Conservation (phyloP, 2,888 invertebrate species). For the Globia sparganii region DNA sequence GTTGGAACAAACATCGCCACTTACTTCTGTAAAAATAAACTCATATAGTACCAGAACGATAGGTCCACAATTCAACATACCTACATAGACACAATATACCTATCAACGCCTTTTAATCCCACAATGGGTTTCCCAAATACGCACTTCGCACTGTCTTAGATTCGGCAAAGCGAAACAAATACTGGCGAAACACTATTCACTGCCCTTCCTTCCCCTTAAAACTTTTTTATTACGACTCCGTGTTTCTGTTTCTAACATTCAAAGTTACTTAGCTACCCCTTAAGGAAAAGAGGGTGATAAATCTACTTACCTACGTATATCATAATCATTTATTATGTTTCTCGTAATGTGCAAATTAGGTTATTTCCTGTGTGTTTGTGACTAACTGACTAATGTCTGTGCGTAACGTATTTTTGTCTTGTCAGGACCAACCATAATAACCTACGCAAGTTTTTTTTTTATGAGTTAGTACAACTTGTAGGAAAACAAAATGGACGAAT, state of each 20-base stretch:
- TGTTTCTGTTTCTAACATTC: conserved; percentile 54
- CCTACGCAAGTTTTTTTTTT: neutral
- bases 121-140: conserved; percentile 19
- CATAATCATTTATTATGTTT: conserved; percentile 50
- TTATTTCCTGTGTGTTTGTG: conserved; percentile 21
- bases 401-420: conserved; percentile 1
- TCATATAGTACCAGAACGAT: neutral
- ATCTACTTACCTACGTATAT: conserved; percentile 28
- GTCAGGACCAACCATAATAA: neutral
- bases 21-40: neutral
- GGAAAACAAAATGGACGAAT: neutral
- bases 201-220: conserved; percentile 26
- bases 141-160: conserved; percentile 26
- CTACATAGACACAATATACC: neutral
- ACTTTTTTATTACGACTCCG: conserved; percentile 27
- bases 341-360: conserved; percentile 18
- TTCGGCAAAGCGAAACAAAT: conserved; percentile 13
- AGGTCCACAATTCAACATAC: neutral
- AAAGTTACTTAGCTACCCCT: conserved; percentile 48
- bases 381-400: neutral
- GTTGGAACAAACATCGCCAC: neutral
- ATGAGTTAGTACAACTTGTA: neutral
- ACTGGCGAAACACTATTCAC: conserved; percentile 24
- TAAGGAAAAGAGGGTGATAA: conserved; percentile 57
- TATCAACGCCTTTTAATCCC: conserved; percentile 23